These are phyloP conservation scores for Sarcophaga peregrina DNA, from an alignment of 1,140 invertebrate genomes.

Conservation along the genomic window DNA sequence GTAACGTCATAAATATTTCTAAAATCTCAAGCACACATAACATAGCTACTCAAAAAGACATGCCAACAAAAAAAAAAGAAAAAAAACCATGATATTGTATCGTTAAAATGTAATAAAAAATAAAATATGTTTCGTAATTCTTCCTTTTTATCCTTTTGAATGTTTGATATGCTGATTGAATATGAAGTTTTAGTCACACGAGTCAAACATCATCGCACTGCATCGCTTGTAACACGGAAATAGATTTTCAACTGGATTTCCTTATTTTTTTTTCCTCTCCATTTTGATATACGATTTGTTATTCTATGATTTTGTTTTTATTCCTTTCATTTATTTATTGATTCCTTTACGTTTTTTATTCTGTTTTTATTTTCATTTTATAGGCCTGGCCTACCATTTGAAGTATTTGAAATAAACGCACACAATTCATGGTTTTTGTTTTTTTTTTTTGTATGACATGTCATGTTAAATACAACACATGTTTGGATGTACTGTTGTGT, in stretches of 20 bases:
- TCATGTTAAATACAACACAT: too few relatives aligned
- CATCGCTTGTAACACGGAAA: constrained; percentile 5
- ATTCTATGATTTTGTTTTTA: constrained; percentile 5
- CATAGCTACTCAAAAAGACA: not conserved
- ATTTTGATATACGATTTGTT: not conserved
- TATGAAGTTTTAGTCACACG: constrained; percentile 11
- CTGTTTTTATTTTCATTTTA: too few relatives aligned
- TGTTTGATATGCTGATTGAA: constrained; percentile 39
- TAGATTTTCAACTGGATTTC: constrained; percentile 13
- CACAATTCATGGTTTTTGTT: not conserved
- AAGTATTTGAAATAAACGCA: not conserved
- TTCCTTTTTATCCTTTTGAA: not conserved
- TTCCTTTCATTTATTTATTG: not conserved
- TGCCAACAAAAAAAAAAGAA: too few relatives aligned
- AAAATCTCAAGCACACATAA: constrained; percentile 2
- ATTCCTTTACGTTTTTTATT: too few relatives aligned
- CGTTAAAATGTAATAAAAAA: not conserved
- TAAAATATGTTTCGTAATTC: not conserved
- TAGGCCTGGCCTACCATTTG: too few relatives aligned
- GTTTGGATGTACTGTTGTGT: not conserved
- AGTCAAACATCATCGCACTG: not conserved
- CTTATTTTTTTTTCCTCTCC: not conserved
- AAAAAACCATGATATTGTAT: not conserved
- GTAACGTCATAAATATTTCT: constrained; percentile 44
- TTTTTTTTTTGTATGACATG: not conserved